A percentile compares a stretch with the other conserved stretches of the same genome.
Evolutionary conservation across 2,113 vertebrate species (phyloP).

Genomic region (Emydocephalus ijimae): DNA sequence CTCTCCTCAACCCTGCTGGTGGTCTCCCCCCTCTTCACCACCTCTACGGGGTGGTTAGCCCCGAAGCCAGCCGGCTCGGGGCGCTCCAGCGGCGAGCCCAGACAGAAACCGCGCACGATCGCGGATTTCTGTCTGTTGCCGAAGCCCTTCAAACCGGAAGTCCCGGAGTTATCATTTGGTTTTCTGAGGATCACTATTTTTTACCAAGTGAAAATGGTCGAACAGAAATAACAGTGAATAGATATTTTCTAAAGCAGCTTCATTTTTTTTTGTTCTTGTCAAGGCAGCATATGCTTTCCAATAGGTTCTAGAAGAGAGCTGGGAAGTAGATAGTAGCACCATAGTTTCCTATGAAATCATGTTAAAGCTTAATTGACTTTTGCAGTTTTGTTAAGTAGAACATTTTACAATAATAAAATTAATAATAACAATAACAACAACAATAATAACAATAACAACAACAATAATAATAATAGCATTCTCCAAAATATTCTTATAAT

Average conservation of each 20-base stretch:
- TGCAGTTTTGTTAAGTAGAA: background rate
- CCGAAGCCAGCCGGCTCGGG: no score
- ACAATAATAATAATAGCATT: constrained; percentile 30
- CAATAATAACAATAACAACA: constrained; percentile 6
- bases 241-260: constrained; percentile 47
- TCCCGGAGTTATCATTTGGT: background rate
- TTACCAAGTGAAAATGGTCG: constrained; percentile 29
- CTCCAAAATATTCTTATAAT: constrained; percentile 20
- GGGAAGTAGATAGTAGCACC: constrained; percentile 21
- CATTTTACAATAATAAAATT: constrained; percentile 4
- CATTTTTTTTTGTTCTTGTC: constrained; percentile 14
- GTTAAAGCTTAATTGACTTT: constrained; percentile 40
- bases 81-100: no score
- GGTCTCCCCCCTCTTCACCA: no score
- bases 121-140: no score
- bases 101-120: no score
- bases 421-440: constrained; percentile 1
- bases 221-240: constrained; percentile 43
- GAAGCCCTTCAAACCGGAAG: no score
- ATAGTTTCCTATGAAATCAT: constrained; percentile 39
- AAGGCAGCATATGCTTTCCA: constrained; percentile 19
- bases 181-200: constrained; percentile 10
- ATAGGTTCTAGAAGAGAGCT: constrained; percentile 44
- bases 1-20: no score
- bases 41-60: no score